These are phyloP conservation scores for Chorisops tibialis DNA, from an alignment of 2,888 invertebrate species.

Conservation along the genomic window DNA sequence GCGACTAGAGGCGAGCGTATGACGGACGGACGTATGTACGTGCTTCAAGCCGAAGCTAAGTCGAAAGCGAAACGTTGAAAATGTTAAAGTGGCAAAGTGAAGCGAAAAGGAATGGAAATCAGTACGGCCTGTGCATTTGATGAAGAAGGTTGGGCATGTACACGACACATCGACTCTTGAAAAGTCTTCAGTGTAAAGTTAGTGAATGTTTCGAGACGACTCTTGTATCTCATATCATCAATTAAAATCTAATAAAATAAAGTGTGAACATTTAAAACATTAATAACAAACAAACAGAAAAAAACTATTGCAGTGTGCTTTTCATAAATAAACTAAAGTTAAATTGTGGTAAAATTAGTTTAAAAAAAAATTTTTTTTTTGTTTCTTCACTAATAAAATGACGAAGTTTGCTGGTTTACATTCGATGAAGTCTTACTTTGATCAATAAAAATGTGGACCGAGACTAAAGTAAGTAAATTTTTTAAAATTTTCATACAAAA, in stretches of 20 bases:
- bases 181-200: conserved; percentile 6
- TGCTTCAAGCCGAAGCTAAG: conserved; percentile 13
- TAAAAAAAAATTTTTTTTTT: no score
- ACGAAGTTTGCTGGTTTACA: conserved; percentile 1
- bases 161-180: conserved; percentile 9
- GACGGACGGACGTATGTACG: neutral
- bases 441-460: conserved; percentile 32
- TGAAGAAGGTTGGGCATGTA: conserved; percentile 39
- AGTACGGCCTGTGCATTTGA: conserved; percentile 43
- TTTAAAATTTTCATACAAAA: neutral
- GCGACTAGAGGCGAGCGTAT: conserved; percentile 3
- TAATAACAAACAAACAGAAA: no score
- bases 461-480: conserved; percentile 30
- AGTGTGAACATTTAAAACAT: conserved; percentile 3
- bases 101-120: conserved; percentile 30
- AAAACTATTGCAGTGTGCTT: conserved; percentile 2
- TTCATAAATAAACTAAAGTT: conserved; percentile 5
- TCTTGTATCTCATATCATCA: no score
- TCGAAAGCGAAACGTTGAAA: conserved; percentile 20
- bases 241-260: neutral
- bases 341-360: conserved; percentile 5
- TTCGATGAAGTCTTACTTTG: neutral
- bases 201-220: no score
- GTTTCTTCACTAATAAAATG: no score
- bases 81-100: conserved; percentile 20